Conservation (phyloP, 2,888 invertebrate genomes). For the Eugnorisma glareosa region DNA sequence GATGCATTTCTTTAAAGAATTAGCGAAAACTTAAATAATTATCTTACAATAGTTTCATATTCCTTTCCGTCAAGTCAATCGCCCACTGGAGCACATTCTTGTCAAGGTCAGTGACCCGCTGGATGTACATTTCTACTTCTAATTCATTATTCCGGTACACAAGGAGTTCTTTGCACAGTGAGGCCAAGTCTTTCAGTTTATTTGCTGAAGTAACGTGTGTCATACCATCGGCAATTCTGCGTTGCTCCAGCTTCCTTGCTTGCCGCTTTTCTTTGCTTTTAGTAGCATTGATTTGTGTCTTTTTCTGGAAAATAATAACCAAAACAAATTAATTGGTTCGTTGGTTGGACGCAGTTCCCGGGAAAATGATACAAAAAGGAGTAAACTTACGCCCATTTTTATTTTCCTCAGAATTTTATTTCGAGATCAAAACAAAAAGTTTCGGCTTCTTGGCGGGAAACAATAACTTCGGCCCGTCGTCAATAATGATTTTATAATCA, state of each 20-base stretch:
- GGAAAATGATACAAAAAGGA: constrained; percentile 10
- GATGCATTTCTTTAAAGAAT: neutral
- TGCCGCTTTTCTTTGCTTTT: constrained; percentile 92
- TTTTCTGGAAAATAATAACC: constrained; percentile 83
- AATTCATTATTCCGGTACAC: constrained; percentile 91
- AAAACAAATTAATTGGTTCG: constrained; percentile 10
- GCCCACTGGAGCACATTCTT: constrained; percentile 92
- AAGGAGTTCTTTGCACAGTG: constrained; percentile 91
- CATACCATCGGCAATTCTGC: constrained; percentile 91
- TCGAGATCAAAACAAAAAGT: neutral
- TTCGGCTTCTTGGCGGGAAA: neutral
- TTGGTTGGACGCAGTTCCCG: too few species aligned
- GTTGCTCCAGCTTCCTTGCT: constrained; percentile 91
- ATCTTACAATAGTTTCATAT: constrained; percentile 95
- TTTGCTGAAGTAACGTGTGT: constrained; percentile 92
- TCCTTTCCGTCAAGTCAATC: constrained; percentile 93
- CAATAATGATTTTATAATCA: neutral
- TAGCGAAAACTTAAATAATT: constrained; percentile 3
- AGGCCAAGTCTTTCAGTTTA: constrained; percentile 90
- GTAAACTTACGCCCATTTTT: constrained; percentile 76
- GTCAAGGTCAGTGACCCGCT: constrained; percentile 90
- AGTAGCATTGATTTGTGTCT: constrained; percentile 80
- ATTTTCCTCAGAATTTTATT: constrained; percentile 16
- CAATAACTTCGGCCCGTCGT: neutral
- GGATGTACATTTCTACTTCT: constrained; percentile 91